Percentiles rank a stretch among this genome's conserved stretches.
Conservation (phyloP, 2,113 vertebrate species). For the Xerus inauris region DNA sequence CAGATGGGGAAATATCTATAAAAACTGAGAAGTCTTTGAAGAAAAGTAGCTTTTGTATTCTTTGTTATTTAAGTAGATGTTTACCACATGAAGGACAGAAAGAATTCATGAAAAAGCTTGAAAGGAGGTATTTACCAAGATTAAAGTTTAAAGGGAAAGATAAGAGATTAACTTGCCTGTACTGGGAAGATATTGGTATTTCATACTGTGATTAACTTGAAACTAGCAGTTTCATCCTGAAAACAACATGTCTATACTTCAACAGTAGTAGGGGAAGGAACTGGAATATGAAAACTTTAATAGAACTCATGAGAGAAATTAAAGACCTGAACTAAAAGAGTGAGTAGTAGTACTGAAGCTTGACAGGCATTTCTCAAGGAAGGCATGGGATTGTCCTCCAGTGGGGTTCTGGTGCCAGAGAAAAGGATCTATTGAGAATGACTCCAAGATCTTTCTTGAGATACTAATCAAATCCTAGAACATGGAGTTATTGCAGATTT, state of each 20-base stretch:
- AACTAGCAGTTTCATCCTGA: background rate
- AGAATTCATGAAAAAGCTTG: background rate
- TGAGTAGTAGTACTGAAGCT: background rate
- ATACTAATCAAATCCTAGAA: background rate
- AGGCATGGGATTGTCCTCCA: background rate
- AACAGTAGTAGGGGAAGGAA: background rate
- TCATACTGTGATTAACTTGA: background rate
- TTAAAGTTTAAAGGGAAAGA: background rate
- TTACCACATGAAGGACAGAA: background rate
- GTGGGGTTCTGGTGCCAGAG: background rate
- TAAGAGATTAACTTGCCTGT: background rate
- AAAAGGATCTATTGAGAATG: background rate
- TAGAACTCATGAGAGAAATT: background rate
- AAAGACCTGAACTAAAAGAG: background rate
- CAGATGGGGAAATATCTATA: background rate
- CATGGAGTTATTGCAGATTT: background rate
- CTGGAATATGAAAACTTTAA: background rate
- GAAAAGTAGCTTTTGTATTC: background rate
- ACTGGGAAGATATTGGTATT: background rate
- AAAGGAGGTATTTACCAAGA: background rate
- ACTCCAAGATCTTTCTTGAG: background rate
- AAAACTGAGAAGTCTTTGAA: background rate
- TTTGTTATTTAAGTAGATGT: background rate
- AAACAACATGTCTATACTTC: background rate
- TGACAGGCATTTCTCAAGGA: background rate